Percentiles rank a stretch among this genome's conserved stretches.
Evolutionary conservation across 37 sponge, comb jelly and placozoan genomes (phyloP).

Genomic region (Haliclona indistincta): DNA sequence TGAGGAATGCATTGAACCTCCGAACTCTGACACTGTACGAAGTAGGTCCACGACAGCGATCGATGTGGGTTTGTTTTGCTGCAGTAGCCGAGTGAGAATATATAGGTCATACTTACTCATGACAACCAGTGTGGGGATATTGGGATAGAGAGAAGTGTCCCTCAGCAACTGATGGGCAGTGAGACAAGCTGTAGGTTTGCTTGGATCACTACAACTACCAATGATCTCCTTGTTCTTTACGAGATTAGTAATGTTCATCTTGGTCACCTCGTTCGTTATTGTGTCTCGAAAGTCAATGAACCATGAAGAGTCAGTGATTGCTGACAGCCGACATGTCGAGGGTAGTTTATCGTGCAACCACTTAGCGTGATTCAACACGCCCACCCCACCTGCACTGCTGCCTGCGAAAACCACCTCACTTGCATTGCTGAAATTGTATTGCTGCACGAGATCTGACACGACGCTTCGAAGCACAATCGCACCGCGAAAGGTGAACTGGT

Average conservation of each 20-base stretch:
- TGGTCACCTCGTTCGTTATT: no score
- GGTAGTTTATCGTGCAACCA: slow-evolving; percentile 32
- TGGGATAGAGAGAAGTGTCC: slow-evolving; percentile 23
- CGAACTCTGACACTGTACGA: slow-evolving; percentile 58
- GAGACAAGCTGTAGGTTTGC: slow-evolving; percentile 36
- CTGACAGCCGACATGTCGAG: not conserved
- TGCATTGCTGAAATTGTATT: slow-evolving; percentile 18
- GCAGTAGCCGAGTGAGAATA: slow-evolving; percentile 31
- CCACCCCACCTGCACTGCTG: slow-evolving; percentile 83
- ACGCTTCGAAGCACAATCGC: slow-evolving; percentile 29
- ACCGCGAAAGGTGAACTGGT: slow-evolving; percentile 81
- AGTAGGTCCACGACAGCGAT: slow-evolving; percentile 24
- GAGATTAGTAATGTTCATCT: not conserved
- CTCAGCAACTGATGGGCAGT: slow-evolving; percentile 48
- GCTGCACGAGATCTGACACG: slow-evolving; percentile 27
- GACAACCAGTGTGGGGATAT: slow-evolving; percentile 48
- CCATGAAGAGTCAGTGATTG: slow-evolving; percentile 75
- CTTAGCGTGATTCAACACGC: slow-evolving; percentile 51
- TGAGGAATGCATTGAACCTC: slow-evolving; percentile 65
- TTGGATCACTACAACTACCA: not conserved
- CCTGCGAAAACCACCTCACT: slow-evolving; percentile 64
- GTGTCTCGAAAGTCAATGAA: slow-evolving; percentile 71
- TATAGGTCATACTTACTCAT: slow-evolving; percentile 72
- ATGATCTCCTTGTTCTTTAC: not conserved
- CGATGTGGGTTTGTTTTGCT: not conserved